Base-by-base conservation (phyloP, 2,797 vertebrate genomes). In the Sebastes kiyomatsui region DNA sequence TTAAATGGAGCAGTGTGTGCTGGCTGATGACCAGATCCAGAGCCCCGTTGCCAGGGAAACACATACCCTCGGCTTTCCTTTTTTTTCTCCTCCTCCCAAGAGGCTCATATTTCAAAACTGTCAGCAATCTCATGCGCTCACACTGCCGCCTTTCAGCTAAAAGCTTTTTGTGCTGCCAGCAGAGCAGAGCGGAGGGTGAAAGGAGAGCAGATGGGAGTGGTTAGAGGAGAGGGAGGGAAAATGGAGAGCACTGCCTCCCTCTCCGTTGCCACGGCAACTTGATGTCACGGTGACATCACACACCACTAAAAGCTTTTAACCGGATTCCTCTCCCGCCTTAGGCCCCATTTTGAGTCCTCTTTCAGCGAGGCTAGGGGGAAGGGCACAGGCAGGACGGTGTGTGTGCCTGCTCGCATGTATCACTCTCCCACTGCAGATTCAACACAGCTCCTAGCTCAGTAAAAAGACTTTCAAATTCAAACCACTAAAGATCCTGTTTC, bases 231-330 rank as follows among this genome's bases (percentile, higher is more conserved):
- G 88, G 84, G 92, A 89, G 92, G 87, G 89, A 77, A 88, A 83
- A 91, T 75, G 84, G 89, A 91, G 97, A 95, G 61, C 28, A n/a
- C 59, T 20, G 95, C 96, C 97, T 96, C 96, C 95, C 96, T 79
- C 88, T 42, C 95, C 90, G 98, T 99, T 99, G 96, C 97, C 97
- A 97, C 93, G 97, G 97, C 95, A 97, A 99, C 97, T 96, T 99
- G 98, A 99, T 98, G 98, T 99, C 98, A 98, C 94, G 84, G 96
- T 99, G 98, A 99, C 98, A 98, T 96, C 95, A 97, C 96, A 91
- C 96, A 95, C 94, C 96, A 97, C 98, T 99, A 99, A 99, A 99
- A 99, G 98, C 98, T 99, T 99, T 99, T 99, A 99, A 99, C 97
- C 97, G 96, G 98, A 98, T 99, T 97, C 96, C 97, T 97, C 97